Percentiles rank a stretch among this genome's conserved stretches.
These are phyloP conservation scores for Mohoua ochrocephala DNA, from an alignment of 2,113 vertebrate genomes.

Conservation along the genomic window DNA sequence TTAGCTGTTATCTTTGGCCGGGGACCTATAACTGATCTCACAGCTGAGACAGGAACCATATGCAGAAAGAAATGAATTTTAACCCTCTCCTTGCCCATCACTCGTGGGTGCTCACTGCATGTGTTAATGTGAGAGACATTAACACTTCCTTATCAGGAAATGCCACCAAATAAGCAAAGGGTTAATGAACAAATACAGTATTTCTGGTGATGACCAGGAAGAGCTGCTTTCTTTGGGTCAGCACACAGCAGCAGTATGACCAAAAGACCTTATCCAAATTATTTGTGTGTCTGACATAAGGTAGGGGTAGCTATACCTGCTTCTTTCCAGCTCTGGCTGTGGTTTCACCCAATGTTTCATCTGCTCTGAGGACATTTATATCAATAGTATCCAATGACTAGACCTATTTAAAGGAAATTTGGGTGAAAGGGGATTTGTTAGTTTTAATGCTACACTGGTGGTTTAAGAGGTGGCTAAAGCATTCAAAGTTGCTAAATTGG, in stretches of 20 bases:
- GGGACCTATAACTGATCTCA: slow-evolving; percentile 55
- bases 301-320: neutral
- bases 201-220: neutral
- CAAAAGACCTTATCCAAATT: neutral
- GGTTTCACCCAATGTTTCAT: neutral
- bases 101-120: neutral
- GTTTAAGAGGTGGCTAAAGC: neutral
- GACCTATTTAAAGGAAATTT: neutral
- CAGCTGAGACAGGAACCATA: slow-evolving; percentile 54
- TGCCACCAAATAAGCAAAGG: neutral
- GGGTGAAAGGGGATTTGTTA: neutral
- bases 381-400: neutral
- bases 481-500: neutral
- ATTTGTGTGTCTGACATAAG: neutral
- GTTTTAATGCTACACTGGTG: neutral
- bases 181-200: neutral
- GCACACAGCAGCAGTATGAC: neutral
- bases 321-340: neutral
- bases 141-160: neutral
- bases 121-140: slow-evolving; percentile 52
- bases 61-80: slow-evolving; percentile 15
- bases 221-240: neutral
- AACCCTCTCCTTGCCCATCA: slow-evolving; percentile 44
- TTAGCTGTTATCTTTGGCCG: slow-evolving; percentile 67
- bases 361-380: neutral